Percentiles rank a stretch among this genome's conserved stretches.
phyloP scores from a whole-genome alignment of 2,797 vertebrate genomes.

The Tragopan temminckii region DNA sequence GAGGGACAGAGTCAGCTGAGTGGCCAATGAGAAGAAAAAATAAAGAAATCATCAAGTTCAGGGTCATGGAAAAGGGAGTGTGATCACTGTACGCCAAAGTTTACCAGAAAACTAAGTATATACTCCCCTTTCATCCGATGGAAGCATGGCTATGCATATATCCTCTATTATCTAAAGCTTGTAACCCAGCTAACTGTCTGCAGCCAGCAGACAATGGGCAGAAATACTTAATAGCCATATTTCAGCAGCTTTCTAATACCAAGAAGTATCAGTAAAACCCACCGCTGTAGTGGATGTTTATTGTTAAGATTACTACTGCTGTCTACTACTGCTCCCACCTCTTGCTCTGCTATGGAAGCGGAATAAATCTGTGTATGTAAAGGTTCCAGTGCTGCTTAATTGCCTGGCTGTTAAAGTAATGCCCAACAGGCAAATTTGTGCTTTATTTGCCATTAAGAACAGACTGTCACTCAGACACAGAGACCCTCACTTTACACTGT shows the following conservation, averaged over 20 bases:
- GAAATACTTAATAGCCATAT: background rate
- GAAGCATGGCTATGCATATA: background rate
- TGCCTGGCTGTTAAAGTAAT: background rate
- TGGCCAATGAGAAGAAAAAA: background rate
- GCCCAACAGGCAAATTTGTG: background rate
- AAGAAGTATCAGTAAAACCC: background rate
- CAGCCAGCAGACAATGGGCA: background rate
- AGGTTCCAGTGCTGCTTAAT: background rate
- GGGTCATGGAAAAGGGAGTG: background rate
- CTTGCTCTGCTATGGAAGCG: background rate
- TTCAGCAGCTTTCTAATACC: background rate
- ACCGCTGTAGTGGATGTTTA: background rate
- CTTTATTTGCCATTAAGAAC: background rate
- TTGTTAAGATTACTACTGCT: too few relatives aligned
- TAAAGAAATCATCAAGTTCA: background rate
- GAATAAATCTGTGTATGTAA: background rate
- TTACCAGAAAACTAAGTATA: background rate
- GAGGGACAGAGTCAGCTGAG: background rate
- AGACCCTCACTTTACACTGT: background rate
- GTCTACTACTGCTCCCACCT: background rate
- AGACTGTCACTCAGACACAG: background rate
- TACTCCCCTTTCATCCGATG: background rate
- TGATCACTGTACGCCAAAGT: background rate
- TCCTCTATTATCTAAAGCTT: background rate
- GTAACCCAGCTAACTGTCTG: background rate